Evolutionary conservation across 2,888 invertebrate species (phyloP), one percentile per base, ranked within the genome.

Genomic region (Vesta saturnalis): DNA sequence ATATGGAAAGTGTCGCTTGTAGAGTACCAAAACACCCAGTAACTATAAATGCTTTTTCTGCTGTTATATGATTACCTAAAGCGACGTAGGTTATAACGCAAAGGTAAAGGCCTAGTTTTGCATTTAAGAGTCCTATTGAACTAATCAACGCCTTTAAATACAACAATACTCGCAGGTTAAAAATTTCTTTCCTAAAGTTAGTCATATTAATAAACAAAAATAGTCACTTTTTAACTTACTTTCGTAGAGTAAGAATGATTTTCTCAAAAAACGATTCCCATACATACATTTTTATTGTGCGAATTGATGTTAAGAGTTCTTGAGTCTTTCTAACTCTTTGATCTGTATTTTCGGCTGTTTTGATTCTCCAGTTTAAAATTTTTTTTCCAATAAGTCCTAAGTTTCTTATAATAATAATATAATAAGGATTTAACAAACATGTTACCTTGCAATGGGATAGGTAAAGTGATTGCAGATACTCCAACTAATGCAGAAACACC

Each of bases 231-330:
- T 12, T 35, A 16, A 85, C 89, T 85, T 84, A 94, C 93, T 88
- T 90, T 80, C 94, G 86, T 0, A 93, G 89, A 71, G 87, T 86
- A 64, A 87, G 89, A 4, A 94, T 90, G 10, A 94, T 84, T 60
- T 89, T 87, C 1, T 91, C 90, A 79, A 95, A 95, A 0, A 94
- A 92, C 73, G 89, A 89, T 82, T 95, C 95, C 91, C 95, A 95
- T 0, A 94, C 92, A 82, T 94, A 95, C 94, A 95, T 94, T 85
- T 95, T 95, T 78, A 95, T 93, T 14, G 94, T 93, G 78, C 93
- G 90, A 77, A 95, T 94, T 0, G 93, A 94, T 2, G 89, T 89
- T 39, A 95, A 89, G 54, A 94, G 91, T 84, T 97, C 97, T 78
- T 94, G 95, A 90, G 97, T 96, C 56, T 96, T 86, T 3, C 95